phyloP scores from a whole-genome alignment of 2,113 vertebrate genomes.

The Amazona guildingii region DNA sequence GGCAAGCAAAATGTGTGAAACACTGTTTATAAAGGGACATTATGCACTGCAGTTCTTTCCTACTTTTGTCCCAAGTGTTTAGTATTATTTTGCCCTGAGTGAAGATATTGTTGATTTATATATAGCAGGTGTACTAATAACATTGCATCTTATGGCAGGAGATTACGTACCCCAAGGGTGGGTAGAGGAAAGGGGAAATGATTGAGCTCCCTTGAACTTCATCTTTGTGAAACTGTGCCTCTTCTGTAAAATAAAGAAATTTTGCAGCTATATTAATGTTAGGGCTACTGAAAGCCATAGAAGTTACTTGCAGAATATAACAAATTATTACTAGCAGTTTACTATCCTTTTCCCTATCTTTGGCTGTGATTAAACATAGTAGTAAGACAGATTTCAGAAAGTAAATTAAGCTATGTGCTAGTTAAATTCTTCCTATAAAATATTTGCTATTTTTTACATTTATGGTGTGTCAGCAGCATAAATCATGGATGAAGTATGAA shows the following conservation, averaged over 20 bases:
- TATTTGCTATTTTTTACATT: background rate
- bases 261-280: background rate
- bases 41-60: background rate
- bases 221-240: background rate
- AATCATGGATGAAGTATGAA: background rate
- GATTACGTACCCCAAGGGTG: background rate
- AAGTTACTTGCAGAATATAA: background rate
- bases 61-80: background rate
- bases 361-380: background rate
- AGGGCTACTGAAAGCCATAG: background rate
- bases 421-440: background rate
- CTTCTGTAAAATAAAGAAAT: background rate
- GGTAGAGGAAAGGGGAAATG: background rate
- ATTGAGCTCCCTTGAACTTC: background rate
- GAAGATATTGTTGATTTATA: background rate
- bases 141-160: background rate
- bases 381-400: background rate
- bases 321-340: background rate
- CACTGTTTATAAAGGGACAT: background rate
- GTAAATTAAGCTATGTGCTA: background rate
- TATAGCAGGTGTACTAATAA: background rate
- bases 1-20: background rate
- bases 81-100: background rate
- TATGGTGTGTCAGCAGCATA: background rate
- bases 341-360: background rate